Evolutionary conservation across 2,113 vertebrate species (phyloP).

Genomic region (Spea bombifrons): DNA sequence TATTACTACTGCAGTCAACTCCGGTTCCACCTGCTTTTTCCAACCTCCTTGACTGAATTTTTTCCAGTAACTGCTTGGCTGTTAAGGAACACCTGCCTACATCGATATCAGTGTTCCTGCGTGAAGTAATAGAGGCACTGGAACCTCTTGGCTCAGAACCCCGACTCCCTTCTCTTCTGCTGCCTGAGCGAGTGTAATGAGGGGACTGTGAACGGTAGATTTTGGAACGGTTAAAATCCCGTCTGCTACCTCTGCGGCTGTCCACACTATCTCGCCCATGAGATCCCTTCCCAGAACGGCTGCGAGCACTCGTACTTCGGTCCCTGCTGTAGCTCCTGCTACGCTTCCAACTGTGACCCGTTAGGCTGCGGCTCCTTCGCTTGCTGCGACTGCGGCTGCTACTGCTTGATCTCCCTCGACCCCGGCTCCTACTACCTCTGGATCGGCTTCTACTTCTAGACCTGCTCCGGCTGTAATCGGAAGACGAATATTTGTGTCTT

Average conservation of each 20-base stretch:
- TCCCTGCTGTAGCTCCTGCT: slow-evolving; percentile 85
- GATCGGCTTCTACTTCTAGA: slow-evolving; percentile 76
- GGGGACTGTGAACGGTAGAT: slow-evolving; percentile 96
- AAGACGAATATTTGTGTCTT: slow-evolving; percentile 81
- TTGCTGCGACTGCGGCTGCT: slow-evolving; percentile 80
- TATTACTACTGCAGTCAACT: slow-evolving; percentile 65
- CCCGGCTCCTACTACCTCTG: slow-evolving; percentile 72
- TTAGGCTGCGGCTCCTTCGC: slow-evolving; percentile 75
- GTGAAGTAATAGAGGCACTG: slow-evolving; percentile 53
- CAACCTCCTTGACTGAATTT: slow-evolving; percentile 83
- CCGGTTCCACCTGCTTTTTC: slow-evolving; percentile 64
- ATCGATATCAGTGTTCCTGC: slow-evolving; percentile 66
- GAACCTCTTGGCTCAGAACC: slow-evolving; percentile 66
- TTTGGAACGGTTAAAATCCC: slow-evolving; percentile 89
- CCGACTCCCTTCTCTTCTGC: slow-evolving; percentile 60
- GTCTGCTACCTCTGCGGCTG: slow-evolving; percentile 65
- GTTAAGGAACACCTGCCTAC: slow-evolving; percentile 85
- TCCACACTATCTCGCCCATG: slow-evolving; percentile 76
- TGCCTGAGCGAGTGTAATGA: slow-evolving; percentile 67
- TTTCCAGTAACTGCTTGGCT: slow-evolving; percentile 88
- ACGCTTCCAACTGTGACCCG: slow-evolving; percentile 71
- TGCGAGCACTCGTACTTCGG: slow-evolving; percentile 77
- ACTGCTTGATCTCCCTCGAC: slow-evolving; percentile 84
- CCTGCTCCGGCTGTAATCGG: slow-evolving; percentile 79
- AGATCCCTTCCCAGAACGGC: slow-evolving; percentile 74